phyloP scores from a whole-genome alignment of 2,888 invertebrate species.

The Epistrophella euchroma region DNA sequence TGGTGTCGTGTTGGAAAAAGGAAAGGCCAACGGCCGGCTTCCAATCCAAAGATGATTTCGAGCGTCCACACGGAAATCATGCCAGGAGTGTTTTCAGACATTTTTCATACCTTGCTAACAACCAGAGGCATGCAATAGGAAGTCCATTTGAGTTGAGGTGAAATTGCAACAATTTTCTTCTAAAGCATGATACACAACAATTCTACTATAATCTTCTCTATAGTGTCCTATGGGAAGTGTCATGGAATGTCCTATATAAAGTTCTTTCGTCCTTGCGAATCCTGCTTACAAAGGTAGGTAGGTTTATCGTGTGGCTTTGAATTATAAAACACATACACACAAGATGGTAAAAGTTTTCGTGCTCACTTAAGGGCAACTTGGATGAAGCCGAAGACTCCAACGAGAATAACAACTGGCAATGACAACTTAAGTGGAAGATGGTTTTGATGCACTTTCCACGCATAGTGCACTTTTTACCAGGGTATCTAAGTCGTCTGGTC shows the following conservation, averaged over 20 bases:
- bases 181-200: conserved; percentile 43
- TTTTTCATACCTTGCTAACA: conserved; percentile 22
- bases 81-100: conserved; percentile 48
- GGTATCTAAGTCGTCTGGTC: not conserved
- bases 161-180: conserved; percentile 63
- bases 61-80: conserved; percentile 22
- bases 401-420: conserved; percentile 18
- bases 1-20: not conserved
- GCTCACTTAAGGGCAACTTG: conserved; percentile 61
- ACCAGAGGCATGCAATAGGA: conserved; percentile 33
- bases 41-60: not conserved
- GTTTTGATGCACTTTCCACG: conserved; percentile 69
- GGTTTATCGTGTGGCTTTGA: conserved; percentile 22
- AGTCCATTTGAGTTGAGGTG: conserved; percentile 54
- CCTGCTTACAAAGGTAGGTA: conserved; percentile 4
- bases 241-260: conserved; percentile 39
- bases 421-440: conserved; percentile 67
- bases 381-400: conserved; percentile 33
- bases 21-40: conserved; percentile 29
- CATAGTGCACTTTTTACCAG: conserved; percentile 46
- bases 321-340: conserved; percentile 47
- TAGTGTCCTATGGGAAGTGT: conserved; percentile 4
- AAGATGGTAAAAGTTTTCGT: conserved; percentile 66
- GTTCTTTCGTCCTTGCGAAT: conserved; percentile 12
- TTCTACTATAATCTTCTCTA: conserved; percentile 44